phyloP scores from a whole-genome alignment of 35 echinoderm and acorn worm genomes.

The Nesometra sesokonis region DNA sequence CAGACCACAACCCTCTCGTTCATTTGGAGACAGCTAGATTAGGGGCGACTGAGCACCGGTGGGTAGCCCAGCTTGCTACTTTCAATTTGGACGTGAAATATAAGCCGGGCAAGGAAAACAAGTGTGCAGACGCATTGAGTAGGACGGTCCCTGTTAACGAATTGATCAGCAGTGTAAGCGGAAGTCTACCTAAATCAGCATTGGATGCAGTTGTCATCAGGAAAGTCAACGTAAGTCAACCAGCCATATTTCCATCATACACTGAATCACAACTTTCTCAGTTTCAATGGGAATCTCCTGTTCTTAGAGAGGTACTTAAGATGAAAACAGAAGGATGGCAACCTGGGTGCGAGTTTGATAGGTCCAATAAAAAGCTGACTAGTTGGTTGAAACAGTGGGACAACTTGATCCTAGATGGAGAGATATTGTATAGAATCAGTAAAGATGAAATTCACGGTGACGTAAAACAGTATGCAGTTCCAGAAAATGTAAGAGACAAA shows the following conservation, averaged over 20 bases:
- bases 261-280: not conserved
- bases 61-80: conserved; percentile 20
- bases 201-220: not conserved
- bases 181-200: not conserved
- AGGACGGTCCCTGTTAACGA: not conserved
- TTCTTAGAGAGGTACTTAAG: not conserved
- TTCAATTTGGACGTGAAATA: conserved; percentile 21
- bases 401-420: not conserved
- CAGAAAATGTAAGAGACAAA: not conserved
- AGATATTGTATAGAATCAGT: conserved; percentile 6
- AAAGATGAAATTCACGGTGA: not conserved
- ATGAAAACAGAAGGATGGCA: not conserved
- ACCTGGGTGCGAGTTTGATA: not conserved
- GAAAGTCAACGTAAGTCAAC: no score
- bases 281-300: conserved; percentile 13
- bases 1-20: conserved; percentile 27
- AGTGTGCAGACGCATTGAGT: no score
- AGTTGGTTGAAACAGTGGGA: conserved; percentile 3
- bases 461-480: not conserved
- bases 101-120: conserved; percentile 12
- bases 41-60: conserved; percentile 13
- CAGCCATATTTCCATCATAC: conserved; percentile 18
- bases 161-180: not conserved
- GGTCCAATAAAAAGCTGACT: not conserved
- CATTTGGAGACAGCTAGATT: conserved; percentile 28